A percentile compares a stretch with the other conserved stretches of the same genome.
These are phyloP conservation scores for Euclidia mi DNA, from an alignment of 2,888 invertebrate species.

Conservation along the genomic window DNA sequence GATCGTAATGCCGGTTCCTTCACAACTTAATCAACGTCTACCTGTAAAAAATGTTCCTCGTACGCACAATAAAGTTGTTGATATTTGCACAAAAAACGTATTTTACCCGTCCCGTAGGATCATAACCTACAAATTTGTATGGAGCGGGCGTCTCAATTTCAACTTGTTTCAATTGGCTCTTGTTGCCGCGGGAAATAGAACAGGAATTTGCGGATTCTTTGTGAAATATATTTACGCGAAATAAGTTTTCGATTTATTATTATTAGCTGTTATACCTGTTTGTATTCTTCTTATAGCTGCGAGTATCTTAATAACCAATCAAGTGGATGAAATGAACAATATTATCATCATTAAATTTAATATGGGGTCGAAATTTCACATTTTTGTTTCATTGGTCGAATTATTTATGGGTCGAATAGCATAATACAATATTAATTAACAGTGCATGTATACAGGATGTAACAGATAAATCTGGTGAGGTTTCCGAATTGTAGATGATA, in stretches of 20 bases:
- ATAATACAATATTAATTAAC: too few species aligned
- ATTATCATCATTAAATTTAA: too few species aligned
- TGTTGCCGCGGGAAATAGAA: conserved; percentile 42
- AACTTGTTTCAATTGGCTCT: conserved; percentile 57
- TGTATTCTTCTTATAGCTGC: too few species aligned
- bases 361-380: too few species aligned
- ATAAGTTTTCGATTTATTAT: conserved; percentile 27
- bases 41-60: conserved; percentile 57
- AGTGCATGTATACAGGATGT: too few species aligned
- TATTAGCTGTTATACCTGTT: neutral
- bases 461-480: too few species aligned
- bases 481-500: too few species aligned
- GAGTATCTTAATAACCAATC: neutral
- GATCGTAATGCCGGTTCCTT: conserved; percentile 53
- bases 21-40: conserved; percentile 62
- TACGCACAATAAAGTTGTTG: conserved; percentile 56
- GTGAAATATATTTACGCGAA: conserved; percentile 17
- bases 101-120: conserved; percentile 58
- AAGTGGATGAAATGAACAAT: neutral
- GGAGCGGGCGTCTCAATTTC: conserved; percentile 54
- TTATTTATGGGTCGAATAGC: neutral
- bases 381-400: too few species aligned
- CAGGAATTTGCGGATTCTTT: conserved; percentile 23
- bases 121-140: conserved; percentile 54
- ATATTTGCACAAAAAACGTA: conserved; percentile 65